These are phyloP conservation scores for Calephelis perditalis DNA, from an alignment of 2,888 invertebrate species.

Conservation along the genomic window DNA sequence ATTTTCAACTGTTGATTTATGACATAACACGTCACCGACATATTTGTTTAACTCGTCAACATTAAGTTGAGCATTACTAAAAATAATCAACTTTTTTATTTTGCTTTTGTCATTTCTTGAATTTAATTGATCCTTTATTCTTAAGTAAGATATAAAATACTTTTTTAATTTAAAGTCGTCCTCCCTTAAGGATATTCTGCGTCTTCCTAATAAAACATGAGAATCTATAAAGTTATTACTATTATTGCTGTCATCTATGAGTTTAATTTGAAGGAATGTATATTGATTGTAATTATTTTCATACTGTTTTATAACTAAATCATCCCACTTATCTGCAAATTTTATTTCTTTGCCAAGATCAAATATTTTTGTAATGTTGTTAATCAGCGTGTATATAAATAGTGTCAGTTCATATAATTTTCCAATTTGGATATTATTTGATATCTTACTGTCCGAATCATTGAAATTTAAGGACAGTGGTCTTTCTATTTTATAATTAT, in stretches of 20 bases:
- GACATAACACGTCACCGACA: not conserved
- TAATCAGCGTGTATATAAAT: not conserved
- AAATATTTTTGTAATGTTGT: not conserved
- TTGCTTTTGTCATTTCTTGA: not conserved
- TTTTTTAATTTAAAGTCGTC: slow-evolving; percentile 2
- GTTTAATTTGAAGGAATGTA: slow-evolving; percentile 1
- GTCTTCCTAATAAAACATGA: not conserved
- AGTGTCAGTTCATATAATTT: not conserved
- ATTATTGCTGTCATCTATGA: not conserved
- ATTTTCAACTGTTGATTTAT: not conserved
- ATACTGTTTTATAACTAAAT: not conserved
- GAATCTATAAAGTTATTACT: not conserved
- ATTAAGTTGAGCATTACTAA: slow-evolving; percentile 3
- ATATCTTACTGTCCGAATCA: not conserved
- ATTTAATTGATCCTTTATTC: slow-evolving; percentile 1
- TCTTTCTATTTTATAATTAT: too few species aligned
- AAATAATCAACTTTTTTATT: not conserved
- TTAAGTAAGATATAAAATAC: slow-evolving; percentile 3
- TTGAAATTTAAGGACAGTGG: too few species aligned
- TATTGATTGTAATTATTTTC: not conserved
- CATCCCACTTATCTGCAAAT: not conserved
- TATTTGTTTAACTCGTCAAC: not conserved
- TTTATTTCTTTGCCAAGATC: slow-evolving; percentile 3
- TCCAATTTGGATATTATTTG: not conserved
- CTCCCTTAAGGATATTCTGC: not conserved